Base-by-base conservation (phyloP, 2,113 vertebrate genomes). In the Glaucidium brasilianum region DNA sequence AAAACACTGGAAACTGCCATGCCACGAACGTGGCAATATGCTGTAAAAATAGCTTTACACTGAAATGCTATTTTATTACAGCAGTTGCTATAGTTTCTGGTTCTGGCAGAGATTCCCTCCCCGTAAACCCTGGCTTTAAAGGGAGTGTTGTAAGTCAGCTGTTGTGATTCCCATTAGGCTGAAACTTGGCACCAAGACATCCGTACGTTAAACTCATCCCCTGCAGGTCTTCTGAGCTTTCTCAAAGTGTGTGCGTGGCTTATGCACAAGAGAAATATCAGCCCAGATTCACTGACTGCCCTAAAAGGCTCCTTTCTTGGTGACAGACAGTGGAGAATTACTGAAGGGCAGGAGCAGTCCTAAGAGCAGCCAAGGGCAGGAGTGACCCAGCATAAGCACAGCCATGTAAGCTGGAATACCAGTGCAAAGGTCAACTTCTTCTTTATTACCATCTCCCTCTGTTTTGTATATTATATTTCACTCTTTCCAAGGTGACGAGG, bases 111-210 rank as follows among this genome's bases (percentile, higher is more conserved):
- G 76, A 82, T 72, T 78, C 74, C 63, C 37, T 76, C 77, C 32
- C 72, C 32, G 19, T 87, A 96, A 97, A 94, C 25, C 34, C 49
- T 67, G 62, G 49, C 73, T 92, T 95, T 82, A 41, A 85, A 93
- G 53, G 35, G 59, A 63, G 41, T 88, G 84, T 78, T 93, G 64
- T 8, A 91, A 96, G 92, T 96, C 96, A 97, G 96, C 96, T 96
- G 97, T 92, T 97, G 94, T 88, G 94, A 96, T 97, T 96, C 94
- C 86, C 90, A 90, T 95, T 80, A 90, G 88, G 85, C 85, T 93
- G 91, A 92, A 95, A 95, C 63, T 96, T 95, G 96, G 97, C 95
- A 92, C 41, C 3, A 2, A 63, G 90, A 86, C 60, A 53, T 86
- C 89, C 12, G 9, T 66, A 84, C 12, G 37, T 81, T 93, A 60